phyloP scores from a whole-genome alignment of 1,140 invertebrate genomes.

The Eciton burchellii region DNA sequence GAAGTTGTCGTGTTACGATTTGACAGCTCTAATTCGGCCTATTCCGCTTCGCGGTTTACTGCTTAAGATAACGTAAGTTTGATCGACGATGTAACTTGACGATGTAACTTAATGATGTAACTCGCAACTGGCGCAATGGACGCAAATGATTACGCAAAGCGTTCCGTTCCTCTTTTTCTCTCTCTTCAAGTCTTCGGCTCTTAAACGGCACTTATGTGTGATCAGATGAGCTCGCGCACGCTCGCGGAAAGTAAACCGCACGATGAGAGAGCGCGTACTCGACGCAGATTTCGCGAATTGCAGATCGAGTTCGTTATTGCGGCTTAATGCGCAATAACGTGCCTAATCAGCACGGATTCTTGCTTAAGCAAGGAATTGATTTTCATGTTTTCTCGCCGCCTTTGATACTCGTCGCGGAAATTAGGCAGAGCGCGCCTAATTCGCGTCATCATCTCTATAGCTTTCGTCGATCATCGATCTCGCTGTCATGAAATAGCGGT shows the following conservation, averaged over 20 bases:
- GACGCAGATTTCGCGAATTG: slow-evolving; percentile 23
- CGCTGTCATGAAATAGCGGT: too few species aligned
- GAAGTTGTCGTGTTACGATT: slow-evolving; percentile 51
- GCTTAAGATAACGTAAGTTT: slow-evolving; percentile 46
- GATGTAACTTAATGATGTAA: slow-evolving; percentile 36
- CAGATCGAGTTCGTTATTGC: not conserved
- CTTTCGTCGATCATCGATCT: not conserved
- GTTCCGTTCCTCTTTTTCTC: not conserved
- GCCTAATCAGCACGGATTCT: slow-evolving; percentile 5
- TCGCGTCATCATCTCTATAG: not conserved
- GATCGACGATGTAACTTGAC: slow-evolving; percentile 48
- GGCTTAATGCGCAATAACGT: too few species aligned
- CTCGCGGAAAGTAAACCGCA: slow-evolving; percentile 42
- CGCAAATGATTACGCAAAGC: not conserved
- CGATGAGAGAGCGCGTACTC: slow-evolving; percentile 40
- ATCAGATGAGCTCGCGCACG: not conserved
- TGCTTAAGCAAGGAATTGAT: slow-evolving; percentile 28
- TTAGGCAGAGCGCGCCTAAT: not conserved
- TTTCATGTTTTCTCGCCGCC: too few species aligned
- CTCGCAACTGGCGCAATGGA: not conserved
- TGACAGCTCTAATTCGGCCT: slow-evolving; percentile 39
- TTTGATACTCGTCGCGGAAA: not conserved
- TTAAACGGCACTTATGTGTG: slow-evolving; percentile 6
- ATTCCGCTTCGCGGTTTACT: slow-evolving; percentile 56
- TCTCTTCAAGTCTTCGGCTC: slow-evolving; percentile 3